Conservation (phyloP, 35 echinoderm and acorn worm species). For the Lytechinus variegatus region DNA sequence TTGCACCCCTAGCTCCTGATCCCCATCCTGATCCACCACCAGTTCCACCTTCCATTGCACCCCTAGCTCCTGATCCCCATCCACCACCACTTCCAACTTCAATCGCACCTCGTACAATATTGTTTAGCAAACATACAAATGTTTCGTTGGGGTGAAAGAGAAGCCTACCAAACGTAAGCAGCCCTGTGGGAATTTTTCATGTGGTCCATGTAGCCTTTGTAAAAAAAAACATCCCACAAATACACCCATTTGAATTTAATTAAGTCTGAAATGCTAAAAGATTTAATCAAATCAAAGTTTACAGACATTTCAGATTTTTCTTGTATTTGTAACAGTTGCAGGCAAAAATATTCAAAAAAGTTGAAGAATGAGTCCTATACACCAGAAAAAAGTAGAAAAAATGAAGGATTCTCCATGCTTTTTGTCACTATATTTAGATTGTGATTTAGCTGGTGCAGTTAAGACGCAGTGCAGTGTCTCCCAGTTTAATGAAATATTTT, state of each 20-base stretch:
- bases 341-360: slow-evolving; percentile 25
- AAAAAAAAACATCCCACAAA: background rate
- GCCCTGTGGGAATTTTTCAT: background rate
- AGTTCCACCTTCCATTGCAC: no score
- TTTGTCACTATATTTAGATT: background rate
- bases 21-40: no score
- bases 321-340: slow-evolving; percentile 25
- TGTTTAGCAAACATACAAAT: background rate
- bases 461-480: background rate
- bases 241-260: background rate
- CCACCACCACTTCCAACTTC: no score
- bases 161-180: background rate
- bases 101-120: no score
- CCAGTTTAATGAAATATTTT: slow-evolving; percentile 31
- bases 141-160: slow-evolving; percentile 7
- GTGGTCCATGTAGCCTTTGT: slow-evolving; percentile 11
- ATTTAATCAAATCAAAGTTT: background rate
- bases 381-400: background rate
- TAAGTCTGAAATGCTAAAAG: background rate
- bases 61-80: no score
- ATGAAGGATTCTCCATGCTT: background rate
- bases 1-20: no score
- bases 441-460: background rate
- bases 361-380: background rate
- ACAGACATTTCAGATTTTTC: background rate